Evolutionary conservation across 2,888 invertebrate species (phyloP).

Genomic region (Galerucella calmariensis): DNA sequence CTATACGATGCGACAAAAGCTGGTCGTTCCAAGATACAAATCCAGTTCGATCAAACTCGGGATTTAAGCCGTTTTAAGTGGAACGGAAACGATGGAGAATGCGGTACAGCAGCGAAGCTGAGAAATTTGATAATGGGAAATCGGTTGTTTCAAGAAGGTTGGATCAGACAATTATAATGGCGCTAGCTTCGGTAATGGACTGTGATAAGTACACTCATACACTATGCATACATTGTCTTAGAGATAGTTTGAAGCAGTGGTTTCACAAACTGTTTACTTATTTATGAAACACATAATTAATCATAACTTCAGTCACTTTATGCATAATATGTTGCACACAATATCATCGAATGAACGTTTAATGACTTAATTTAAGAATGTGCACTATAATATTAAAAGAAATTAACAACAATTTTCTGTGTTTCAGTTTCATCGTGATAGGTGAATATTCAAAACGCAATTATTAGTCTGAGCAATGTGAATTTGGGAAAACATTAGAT

Average conservation of each 20-base stretch:
- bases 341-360: too few relatives aligned
- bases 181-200: conserved; percentile 12
- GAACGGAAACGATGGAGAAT: conserved; percentile 28
- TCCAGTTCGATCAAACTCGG: conserved; percentile 32
- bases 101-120: background rate
- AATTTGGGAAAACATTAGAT: too few relatives aligned
- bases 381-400: too few relatives aligned
- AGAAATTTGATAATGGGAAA: conserved; percentile 20
- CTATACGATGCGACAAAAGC: conserved; percentile 25
- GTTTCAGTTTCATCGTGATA: too few relatives aligned
- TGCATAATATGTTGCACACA: too few relatives aligned
- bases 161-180: conserved; percentile 13
- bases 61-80: conserved; percentile 29
- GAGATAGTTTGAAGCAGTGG: background rate
- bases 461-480: too few relatives aligned
- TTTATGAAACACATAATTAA: too few relatives aligned
- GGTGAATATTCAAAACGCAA: too few relatives aligned
- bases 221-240: background rate
- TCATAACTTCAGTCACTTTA: too few relatives aligned
- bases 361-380: too few relatives aligned
- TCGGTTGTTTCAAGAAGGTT: conserved; percentile 6
- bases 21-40: conserved; percentile 25
- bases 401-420: too few relatives aligned
- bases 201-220: conserved; percentile 1
- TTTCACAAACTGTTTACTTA: background rate